Conservation (phyloP, 2,888 invertebrate genomes). For the Dynastes tityus region DNA sequence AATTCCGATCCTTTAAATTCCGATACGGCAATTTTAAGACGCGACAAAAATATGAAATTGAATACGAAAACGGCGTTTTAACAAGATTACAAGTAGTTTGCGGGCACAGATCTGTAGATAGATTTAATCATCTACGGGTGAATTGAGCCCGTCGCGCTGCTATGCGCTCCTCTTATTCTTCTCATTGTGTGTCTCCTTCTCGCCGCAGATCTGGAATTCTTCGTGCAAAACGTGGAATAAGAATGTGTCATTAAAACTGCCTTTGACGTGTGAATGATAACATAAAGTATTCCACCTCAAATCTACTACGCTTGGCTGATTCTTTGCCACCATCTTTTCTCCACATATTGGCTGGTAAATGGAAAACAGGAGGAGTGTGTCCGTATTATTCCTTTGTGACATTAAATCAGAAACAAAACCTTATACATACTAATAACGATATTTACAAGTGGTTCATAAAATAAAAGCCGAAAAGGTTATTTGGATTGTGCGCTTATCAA, state of each 20-base stretch:
- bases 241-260: conserved; percentile 66
- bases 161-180: conserved; percentile 37
- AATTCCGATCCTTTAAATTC: conserved; percentile 32
- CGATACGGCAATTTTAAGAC: conserved; percentile 43
- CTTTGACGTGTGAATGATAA: conserved; percentile 65
- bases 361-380: conserved; percentile 4
- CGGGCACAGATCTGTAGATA: conserved; percentile 30
- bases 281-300: conserved; percentile 58
- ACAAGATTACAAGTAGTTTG: conserved; percentile 46
- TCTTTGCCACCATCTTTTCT: conserved; percentile 48
- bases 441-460: background rate
- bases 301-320: conserved; percentile 52
- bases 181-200: conserved; percentile 21
- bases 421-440: background rate
- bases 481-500: conserved; percentile 21
- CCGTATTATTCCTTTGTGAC: background rate
- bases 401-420: background rate
- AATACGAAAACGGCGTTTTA: conserved; percentile 48
- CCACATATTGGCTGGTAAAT: conserved; percentile 31
- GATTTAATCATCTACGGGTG: conserved; percentile 42
- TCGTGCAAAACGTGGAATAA: conserved; percentile 66
- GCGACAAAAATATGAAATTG: conserved; percentile 47
- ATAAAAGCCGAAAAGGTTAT: background rate
- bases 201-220: conserved; percentile 56
- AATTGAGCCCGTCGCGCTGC: conserved; percentile 33